These are phyloP conservation scores for Periphyllus acericola DNA, from an alignment of 2,888 invertebrate genomes.

Conservation along the genomic window DNA sequence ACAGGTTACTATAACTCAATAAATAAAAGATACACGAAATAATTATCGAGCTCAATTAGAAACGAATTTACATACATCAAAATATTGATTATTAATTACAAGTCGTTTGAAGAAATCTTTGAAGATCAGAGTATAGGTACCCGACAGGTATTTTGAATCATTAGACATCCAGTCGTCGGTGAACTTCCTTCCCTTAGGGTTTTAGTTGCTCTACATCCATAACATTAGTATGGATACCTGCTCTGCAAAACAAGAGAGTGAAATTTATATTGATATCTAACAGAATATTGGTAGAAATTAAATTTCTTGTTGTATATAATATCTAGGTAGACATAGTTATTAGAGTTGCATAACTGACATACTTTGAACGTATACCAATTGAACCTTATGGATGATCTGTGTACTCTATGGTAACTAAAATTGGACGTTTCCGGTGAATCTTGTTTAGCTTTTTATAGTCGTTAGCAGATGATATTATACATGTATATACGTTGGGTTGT, in stretches of 20 bases:
- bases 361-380: constrained; percentile 11
- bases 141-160: constrained; percentile 14
- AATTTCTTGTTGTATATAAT: background rate
- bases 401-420: constrained; percentile 13
- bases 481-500: background rate
- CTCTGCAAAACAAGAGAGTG: constrained; percentile 28
- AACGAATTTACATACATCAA: background rate
- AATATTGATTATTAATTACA: constrained; percentile 50
- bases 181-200: constrained; percentile 41
- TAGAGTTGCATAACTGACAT: constrained; percentile 36
- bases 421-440: constrained; percentile 59
- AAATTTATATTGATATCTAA: constrained; percentile 35
- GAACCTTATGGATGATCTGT: constrained; percentile 26
- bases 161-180: constrained; percentile 56
- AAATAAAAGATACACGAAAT: background rate
- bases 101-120: constrained; percentile 37
- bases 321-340: background rate
- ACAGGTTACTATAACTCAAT: background rate
- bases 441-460: constrained; percentile 26
- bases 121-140: background rate
- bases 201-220: constrained; percentile 42
- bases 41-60: constrained; percentile 31
- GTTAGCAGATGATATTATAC: background rate
- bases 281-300: background rate
- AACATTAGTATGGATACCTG: constrained; percentile 36